Evolutionary conservation across 2,797 vertebrate genomes (phyloP), one percentile per base, ranked within the genome.

Genomic region (Discoglossus pictus): DNA sequence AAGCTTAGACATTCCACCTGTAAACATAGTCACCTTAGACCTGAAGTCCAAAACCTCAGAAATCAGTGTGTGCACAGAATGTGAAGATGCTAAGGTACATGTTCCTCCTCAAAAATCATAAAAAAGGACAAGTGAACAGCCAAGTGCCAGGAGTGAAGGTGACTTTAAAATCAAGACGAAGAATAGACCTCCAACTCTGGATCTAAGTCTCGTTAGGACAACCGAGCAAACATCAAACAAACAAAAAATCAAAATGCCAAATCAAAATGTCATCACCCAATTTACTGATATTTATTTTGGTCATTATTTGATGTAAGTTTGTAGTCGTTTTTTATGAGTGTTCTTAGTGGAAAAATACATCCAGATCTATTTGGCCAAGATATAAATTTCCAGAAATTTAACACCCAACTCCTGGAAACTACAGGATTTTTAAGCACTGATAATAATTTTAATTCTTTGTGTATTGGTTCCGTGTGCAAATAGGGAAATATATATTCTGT

Each of bases 21-120:
- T 53, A 27, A 74, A 55, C 39, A 53, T 66, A 34, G 24, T 66
- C 10, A 44, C 31, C 3, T 42, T 62, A 13, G 62, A 55, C 1
- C 61, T 56, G 4, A 70, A 73, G 16, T 59, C 68, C 40, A 47
- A 46, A 16, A 9, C 62, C 13, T 53, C 61, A 0, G 46, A 38
- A 1, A 47, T 2, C 38, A 9, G 7, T 0, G 34, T 58, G 1
- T 6, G 4, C 2, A 13, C n/a, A 8, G 18, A 60, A 1, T 13
- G 7, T 40, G 53, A 53, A 1, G 20, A 35, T 2, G 4, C 39
- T 16, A 56, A 4, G 6, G 12, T 18, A 1, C 15, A 61, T 7
- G 20, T 10, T n/a, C 8, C 46, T 51, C 6, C 24, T 27, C 5
- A 36, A 21, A 13, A 24, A 12, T 0, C 39, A 43, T 4, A 13